A percentile compares a stretch with the other conserved stretches of the same genome.
Conservation (phyloP, 2,113 vertebrate species). For the Podilymbus podiceps region DNA sequence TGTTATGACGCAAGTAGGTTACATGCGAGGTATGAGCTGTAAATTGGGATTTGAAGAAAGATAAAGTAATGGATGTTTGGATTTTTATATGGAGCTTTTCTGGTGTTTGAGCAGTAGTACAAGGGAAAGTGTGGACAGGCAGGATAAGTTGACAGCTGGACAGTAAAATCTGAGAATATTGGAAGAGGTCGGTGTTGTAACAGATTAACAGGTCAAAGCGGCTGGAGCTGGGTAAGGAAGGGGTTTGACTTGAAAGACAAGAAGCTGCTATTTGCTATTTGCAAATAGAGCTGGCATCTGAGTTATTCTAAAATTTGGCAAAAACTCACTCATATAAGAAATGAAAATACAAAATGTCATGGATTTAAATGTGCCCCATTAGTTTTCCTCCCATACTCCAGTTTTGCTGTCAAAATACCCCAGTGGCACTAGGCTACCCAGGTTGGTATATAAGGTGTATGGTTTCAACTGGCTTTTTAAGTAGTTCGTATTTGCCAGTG, state of each 20-base stretch:
- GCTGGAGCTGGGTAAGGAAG: background rate
- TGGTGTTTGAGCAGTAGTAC: background rate
- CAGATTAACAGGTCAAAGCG: background rate
- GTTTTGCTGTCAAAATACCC: background rate
- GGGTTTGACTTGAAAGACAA: background rate
- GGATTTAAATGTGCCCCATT: accelerated
- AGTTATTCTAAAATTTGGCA: background rate
- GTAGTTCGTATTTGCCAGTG: background rate
- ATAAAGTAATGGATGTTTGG: background rate
- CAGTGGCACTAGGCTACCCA: background rate
- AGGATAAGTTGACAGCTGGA: background rate
- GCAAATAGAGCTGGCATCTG: background rate
- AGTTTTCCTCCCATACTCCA: background rate
- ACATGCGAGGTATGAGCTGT: background rate
- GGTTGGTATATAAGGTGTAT: accelerated
- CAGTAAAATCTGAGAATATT: background rate
- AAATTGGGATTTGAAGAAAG: background rate
- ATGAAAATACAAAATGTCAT: background rate
- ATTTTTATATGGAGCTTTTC: background rate
- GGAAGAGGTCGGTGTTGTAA: accelerated
- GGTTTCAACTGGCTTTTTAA: background rate
- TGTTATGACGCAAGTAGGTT: background rate
- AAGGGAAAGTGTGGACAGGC: background rate
- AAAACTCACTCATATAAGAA: background rate
- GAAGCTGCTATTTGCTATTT: background rate